These are phyloP conservation scores for Malthinus flaveolus DNA, from an alignment of 2,888 invertebrate genomes.

Conservation along the genomic window DNA sequence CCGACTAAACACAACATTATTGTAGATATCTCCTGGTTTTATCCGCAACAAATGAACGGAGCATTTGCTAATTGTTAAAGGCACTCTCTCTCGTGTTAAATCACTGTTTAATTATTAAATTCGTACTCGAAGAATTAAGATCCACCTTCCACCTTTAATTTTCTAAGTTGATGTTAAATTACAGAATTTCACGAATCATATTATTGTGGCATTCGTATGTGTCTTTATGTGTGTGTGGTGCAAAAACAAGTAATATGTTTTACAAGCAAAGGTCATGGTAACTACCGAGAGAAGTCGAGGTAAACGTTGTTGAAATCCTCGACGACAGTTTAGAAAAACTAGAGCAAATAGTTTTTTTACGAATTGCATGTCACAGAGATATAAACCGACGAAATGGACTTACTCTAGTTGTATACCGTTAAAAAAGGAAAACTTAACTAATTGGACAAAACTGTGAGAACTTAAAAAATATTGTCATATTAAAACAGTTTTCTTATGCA, in stretches of 20 bases:
- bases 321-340: neutral
- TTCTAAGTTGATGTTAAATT: too few species aligned
- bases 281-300: slow-evolving; percentile 8
- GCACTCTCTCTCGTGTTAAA: slow-evolving; percentile 22
- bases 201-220: too few species aligned
- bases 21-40: slow-evolving; percentile 25
- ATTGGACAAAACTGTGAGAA: neutral
- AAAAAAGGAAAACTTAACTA: too few species aligned
- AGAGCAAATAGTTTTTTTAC: neutral
- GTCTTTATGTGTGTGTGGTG: neutral
- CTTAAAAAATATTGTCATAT: neutral
- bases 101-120: slow-evolving; percentile 20
- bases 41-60: slow-evolving; percentile 32
- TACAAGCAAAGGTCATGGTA: slow-evolving; percentile 26
- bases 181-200: too few species aligned
- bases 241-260: neutral
- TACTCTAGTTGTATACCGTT: too few species aligned
- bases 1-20: slow-evolving; percentile 30
- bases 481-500: neutral
- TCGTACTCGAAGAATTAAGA: too few species aligned
- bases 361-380: too few species aligned
- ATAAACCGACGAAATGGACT: too few species aligned
- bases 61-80: slow-evolving; percentile 33
- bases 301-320: slow-evolving; percentile 6
- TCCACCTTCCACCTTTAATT: too few species aligned